Base-by-base conservation (phyloP, 2,888 invertebrate species). In the Scaptomyza polygonia region DNA sequence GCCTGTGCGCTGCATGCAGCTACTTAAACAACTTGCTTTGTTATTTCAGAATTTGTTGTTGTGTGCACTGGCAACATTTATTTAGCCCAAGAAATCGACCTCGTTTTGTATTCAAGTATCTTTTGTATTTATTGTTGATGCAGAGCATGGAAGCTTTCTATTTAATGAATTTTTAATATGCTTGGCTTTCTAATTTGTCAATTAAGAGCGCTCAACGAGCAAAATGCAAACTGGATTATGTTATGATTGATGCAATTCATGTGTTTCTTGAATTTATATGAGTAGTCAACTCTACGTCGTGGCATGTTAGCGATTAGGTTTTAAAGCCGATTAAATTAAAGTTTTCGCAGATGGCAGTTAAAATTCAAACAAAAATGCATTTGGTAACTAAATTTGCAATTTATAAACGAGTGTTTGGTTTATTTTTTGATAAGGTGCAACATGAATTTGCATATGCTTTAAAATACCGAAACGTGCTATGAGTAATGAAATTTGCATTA, bases 91-190 rank as follows among this genome's bases (percentile, higher is more conserved):
- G 16, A 40, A 65, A 47, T 49, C 44, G 57, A 47, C 30, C 42
- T 39, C 39, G 36, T 54, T 51, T 57, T n/a, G 16, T 12, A 7
- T 47, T 52, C 39, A 12, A 25, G n/a, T 52, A n/a, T 36, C 21
- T 36, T 36, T 52, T 34, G 34, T 32, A 36, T 56, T 30, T 42
- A 30, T 29, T 27, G 27, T 30, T n/a, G 44, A 54, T 58, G 40
- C 21, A 48, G n/a, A 48, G n/a, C 27, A 25, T 54, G 53, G 49
- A 47, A 55, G 83, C 72, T 85, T 82, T 85, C 67, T 75, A 67
- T 87, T 81, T 81, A 87, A 85, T 82, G 79, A 82, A 82, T 79
- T 82, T 87, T 76, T 82, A 72, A 87, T 87, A 73, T 67, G 72
- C 68, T 64, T 58, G 71, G 34, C 56, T 63, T 70, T 67, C 62